Evolutionary conservation across 2,797 vertebrate genomes (phyloP).

Genomic region (Apodemus agrarius): DNA sequence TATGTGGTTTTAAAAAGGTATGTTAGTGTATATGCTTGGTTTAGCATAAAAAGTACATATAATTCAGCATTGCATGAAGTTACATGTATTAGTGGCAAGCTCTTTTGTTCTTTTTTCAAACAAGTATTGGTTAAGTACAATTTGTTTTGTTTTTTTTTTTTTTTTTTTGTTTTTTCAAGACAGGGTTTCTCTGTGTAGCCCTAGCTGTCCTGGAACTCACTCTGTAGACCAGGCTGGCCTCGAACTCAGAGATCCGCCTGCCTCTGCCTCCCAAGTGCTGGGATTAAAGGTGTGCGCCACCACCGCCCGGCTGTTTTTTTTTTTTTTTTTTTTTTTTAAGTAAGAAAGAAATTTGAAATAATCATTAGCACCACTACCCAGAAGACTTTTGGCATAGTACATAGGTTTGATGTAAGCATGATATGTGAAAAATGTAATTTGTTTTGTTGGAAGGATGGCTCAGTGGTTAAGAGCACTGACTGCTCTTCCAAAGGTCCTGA

Average conservation of each 20-base stretch:
- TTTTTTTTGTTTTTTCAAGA: neutral
- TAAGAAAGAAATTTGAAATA: neutral
- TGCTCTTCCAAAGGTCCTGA: too few species aligned
- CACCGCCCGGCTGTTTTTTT: too few species aligned
- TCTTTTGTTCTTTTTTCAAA: neutral
- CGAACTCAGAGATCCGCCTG: too few species aligned
- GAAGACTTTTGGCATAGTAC: neutral
- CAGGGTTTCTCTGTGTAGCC: too few species aligned
- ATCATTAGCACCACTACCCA: neutral
- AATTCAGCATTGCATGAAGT: neutral
- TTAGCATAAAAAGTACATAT: constrained; percentile 26
- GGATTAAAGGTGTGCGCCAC: too few species aligned
- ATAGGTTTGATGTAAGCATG: neutral
- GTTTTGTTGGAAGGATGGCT: too few species aligned
- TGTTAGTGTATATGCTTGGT: constrained; percentile 1
- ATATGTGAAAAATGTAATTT: neutral
- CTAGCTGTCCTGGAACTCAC: too few species aligned
- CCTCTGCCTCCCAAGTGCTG: too few species aligned
- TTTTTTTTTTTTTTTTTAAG: neutral
- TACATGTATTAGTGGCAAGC: neutral
- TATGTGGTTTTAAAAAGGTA: neutral
- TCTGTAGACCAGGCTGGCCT: too few species aligned
- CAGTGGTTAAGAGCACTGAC: too few species aligned
- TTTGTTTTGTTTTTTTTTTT: neutral
- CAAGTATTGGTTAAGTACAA: constrained; percentile 29